These are phyloP conservation scores for Orientallactaga bullata DNA, from an alignment of 2,113 vertebrate genomes.

Conservation along the genomic window DNA sequence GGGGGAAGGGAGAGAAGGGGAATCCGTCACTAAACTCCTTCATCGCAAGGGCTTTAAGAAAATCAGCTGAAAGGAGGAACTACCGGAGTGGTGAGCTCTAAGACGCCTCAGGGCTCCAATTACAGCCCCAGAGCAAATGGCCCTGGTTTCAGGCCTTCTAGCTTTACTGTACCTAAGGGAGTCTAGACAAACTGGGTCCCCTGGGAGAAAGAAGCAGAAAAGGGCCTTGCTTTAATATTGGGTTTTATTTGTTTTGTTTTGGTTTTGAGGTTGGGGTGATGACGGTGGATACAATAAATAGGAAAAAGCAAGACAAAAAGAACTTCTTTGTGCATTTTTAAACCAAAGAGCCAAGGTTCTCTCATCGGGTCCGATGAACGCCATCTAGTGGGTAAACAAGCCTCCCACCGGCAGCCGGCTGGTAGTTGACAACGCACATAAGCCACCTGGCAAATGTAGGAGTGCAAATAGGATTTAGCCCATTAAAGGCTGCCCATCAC, in stretches of 20 bases:
- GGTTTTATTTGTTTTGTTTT: too few species aligned
- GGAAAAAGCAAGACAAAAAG: conserved; percentile 7
- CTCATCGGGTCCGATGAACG: not conserved
- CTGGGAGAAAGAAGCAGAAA: conserved; percentile 60
- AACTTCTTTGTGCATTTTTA: conserved; percentile 45
- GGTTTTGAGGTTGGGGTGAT: not conserved
- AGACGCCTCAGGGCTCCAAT: not conserved
- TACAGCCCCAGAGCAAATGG: not conserved
- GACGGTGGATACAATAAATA: not conserved
- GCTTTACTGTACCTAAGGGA: not conserved
- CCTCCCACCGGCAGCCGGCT: not conserved
- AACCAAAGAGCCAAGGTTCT: not conserved
- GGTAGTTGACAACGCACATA: not conserved
- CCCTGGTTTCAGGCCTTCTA: not conserved
- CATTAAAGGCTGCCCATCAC: not conserved
- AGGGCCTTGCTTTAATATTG: conserved; percentile 54
- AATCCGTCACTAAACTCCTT: not conserved
- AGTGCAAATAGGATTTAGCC: not conserved
- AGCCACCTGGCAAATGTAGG: not conserved
- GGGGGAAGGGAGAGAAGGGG: not conserved
- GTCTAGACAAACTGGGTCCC: conserved; percentile 42
- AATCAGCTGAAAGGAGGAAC: conserved; percentile 6
- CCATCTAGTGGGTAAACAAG: conserved; percentile 54
- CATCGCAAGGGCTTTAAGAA: not conserved
- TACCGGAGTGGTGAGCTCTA: not conserved